Evolutionary conservation across 1,140 invertebrate genomes (phyloP), one percentile per base, ranked within the genome.

Genomic region (Zaprionus lachaisei): DNA sequence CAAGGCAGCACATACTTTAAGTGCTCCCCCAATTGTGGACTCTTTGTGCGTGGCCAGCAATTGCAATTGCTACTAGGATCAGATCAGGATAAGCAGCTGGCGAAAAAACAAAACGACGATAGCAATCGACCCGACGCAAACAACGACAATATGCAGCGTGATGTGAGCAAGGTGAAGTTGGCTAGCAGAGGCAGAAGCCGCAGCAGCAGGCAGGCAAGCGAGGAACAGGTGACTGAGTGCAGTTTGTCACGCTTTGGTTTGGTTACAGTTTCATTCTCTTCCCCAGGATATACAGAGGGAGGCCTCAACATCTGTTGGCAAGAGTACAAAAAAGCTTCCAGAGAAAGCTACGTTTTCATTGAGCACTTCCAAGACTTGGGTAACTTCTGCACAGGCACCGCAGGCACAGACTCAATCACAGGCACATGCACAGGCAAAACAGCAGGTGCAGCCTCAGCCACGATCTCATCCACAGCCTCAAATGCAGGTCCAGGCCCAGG

Each of bases 1-100:
- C 95, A 97, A 77, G 97, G 96, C 26, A 96, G 96, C 85, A 93
- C 94, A 20, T 98, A 98, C 93, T 98, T 98, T 93, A 94, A 96
- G 95, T 97, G 97, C 86, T 93, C 95, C 60, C 96, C 97, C 54
- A 97, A 97, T 92, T 95, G 95, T 94, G 97, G 97, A 17, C 96
- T 97, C 91, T 98, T 98, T 93, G 96, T 98, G 12, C 94, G 97
- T 44, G 95, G 95, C 75, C 94, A 95, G 6, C 97, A 98, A 87
- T 93, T 97, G 51, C 72, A 75, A 17, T 17, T 64, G 58, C 22
- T 57, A 92, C 31, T 62, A 92, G 96, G 12, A 79, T 96, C 47
- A 12, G 47, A 66, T 95, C 96, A 95, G 31, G 28, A 70, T 20
- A 4, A 37, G 26, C 51, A 47, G n/a, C 61, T 62, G 38, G 26